Evolutionary conservation across 2,888 invertebrate species (phyloP), one percentile per base, ranked within the genome.

Genomic region (Cerastoderma edule): DNA sequence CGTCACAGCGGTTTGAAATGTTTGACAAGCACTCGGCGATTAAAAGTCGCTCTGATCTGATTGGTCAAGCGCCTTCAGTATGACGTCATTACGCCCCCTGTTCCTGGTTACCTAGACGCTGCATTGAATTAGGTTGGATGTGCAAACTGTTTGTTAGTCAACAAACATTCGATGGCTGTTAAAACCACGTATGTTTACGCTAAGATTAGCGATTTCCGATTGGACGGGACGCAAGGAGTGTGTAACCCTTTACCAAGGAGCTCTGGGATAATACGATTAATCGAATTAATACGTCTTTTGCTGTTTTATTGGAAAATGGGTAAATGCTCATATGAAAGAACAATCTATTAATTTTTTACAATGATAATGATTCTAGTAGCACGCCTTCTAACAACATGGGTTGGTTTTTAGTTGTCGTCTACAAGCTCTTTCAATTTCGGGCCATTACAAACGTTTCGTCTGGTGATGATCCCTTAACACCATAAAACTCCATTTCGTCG

Each of bases 11-110:
- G 39, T 22, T 39, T 39, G 22, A 39, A 39, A 33, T 60, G 60
- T 60, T 60, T 60, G 60, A 39, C 22, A 39, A 39, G 60, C 39
- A 60, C 60, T 60, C 39, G 39, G 22, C 35, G 13, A 60, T 60
- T 60, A 39, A 35, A 60, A 8, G 6, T 2, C 22, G 32, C 60
- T 60, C 27, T 19, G 22, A 60, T 60, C 39, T 33, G 39, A 60
- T 60, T 60, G 60, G 60, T 32, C 19, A 3, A 22, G 24, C 39
- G 19, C 10, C 19, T 24, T 8, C 22, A 13, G 10, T 3, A 60
- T 60, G 60, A 60, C 39, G 60, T 60, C 60, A 60, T 39, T 4
- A n/a, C 2, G 5, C 13, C 10, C 24, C 60, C 39, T 39, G 24
- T 60, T 60, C 60, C 60, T 60, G 39, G 60, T 60, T 16, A 60